Evolutionary conservation across 2,888 invertebrate genomes (phyloP), one percentile per base, ranked within the genome.

Genomic region (Charanyca ferruginea): DNA sequence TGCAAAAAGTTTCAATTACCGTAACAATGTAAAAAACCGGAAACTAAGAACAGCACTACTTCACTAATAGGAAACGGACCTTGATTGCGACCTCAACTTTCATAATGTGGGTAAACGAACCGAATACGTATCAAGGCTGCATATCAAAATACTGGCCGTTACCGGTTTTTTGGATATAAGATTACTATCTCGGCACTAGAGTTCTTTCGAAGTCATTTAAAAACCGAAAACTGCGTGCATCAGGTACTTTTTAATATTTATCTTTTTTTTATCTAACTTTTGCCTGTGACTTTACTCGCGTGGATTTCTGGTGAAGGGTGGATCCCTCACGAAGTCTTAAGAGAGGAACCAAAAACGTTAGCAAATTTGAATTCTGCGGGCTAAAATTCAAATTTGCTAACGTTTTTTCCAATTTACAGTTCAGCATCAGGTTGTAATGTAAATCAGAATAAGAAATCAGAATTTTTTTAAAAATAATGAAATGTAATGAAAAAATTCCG

Each of bases 61-160:
- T 49, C 53, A 66, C 66, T 71, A 83, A 76, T 82, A 87, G 85
- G 85, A 85, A 86, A 80, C 74, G 28, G 48, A 79, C 88, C 89
- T 89, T 84, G 84, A 59, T 65, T 64, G 62, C 82, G 83, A 85
- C 87, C 86, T 85, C 80, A 68, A 82, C 83, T 86, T 86, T 87
- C 83, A 75, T 75, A 83, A n/a, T 76, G 77, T 84, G 69, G 83
- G 87, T 87, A 82, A 86, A 83, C 75, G 81, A 78, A 83, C 83
- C 81, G 59, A 71, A 75, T 80, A 58, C 47, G 73, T 80, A 84
- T 80, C 84, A 87, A 87, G 88, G 88, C 74, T 74, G 53, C 51
- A 61, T 77, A 64, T 76, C 69, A 74, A 75, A 80, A 79, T 74
- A 77, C 77, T 52, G 63, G 68, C 48, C 13, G 18, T 38, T 62